Evolutionary conservation across 2,797 vertebrate genomes (phyloP).

Genomic region (Stomatorhinus walkeri): DNA sequence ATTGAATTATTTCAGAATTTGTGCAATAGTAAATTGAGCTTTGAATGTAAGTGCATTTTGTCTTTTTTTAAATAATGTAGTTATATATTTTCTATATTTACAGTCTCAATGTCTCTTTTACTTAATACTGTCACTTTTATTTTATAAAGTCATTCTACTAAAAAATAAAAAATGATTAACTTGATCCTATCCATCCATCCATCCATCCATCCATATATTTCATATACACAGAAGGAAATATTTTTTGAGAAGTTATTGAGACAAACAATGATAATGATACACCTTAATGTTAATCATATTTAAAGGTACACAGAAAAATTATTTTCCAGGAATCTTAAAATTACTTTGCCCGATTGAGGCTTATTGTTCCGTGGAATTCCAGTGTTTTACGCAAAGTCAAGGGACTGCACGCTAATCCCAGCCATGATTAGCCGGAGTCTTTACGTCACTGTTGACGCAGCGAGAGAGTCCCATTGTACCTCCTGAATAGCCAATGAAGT

Average conservation of each 20-base stretch:
- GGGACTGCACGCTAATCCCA: background rate
- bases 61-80: background rate
- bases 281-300: background rate
- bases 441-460: background rate
- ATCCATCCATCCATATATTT: background rate
- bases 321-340: background rate
- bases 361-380: background rate
- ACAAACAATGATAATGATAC: background rate
- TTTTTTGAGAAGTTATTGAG: background rate
- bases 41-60: background rate
- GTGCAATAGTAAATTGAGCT: background rate
- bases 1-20: background rate
- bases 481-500: constrained; percentile 14
- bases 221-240: background rate
- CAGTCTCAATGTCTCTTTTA: background rate
- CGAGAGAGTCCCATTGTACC: background rate
- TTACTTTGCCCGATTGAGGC: background rate
- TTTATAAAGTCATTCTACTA: background rate
- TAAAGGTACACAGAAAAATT: background rate
- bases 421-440: background rate
- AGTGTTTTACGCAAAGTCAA: background rate
- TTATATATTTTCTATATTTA: background rate
- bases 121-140: background rate
- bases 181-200: background rate
- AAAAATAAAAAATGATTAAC: background rate